Evolutionary conservation across 2,888 invertebrate genomes (phyloP), one percentile per base, ranked within the genome.

Genomic region (Diadegma fenestrale): DNA sequence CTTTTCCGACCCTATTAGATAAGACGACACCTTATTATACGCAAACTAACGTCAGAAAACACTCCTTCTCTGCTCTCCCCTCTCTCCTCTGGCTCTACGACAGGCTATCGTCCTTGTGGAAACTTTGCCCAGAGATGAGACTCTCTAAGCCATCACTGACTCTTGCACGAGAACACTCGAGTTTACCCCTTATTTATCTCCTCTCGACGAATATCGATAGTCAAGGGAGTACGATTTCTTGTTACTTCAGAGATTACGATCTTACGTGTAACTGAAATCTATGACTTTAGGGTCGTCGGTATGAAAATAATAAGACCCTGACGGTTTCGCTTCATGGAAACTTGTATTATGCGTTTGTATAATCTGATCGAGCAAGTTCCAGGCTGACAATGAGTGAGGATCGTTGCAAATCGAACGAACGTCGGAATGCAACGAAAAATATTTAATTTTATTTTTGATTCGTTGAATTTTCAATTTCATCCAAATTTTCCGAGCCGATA

Each of bases 1-100:
- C 89, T 83, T 77, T 61, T 77, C 80, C 91, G 90, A 93, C 92
- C 93, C 93, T 92, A 93, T 93, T 93, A 93, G 93, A 93, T 94
- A 93, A 93, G 93, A 93, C 92, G 94, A 94, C 93, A 94, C 94
- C 94, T 94, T 94, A 94, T 94, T 94, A 94, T 93, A 92, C 91
- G 88, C 89, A 88, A 91, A 91, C 90, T 90, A 90, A 90, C 89
- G 90, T 89, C 89, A 89, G 88, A 88, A 88, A 87, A 80, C 33
- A 87, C 88, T 88, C 88, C 54, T 64, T 37, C 77, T 48, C 33
- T n/a, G 48, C 12, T 19, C 12, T 22, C 12, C 54, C 14, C 71
- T 30, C 54, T 71, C 79, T 72, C 75, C 58, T 48, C 76, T 79
- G n/a, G 17, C 19, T n/a, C 69, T 30, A 58, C 79, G 86, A 78